Percentiles rank a stretch among this genome's conserved stretches.
Evolutionary conservation across 2,888 invertebrate species (phyloP).

Genomic region (Apodemia mormo): DNA sequence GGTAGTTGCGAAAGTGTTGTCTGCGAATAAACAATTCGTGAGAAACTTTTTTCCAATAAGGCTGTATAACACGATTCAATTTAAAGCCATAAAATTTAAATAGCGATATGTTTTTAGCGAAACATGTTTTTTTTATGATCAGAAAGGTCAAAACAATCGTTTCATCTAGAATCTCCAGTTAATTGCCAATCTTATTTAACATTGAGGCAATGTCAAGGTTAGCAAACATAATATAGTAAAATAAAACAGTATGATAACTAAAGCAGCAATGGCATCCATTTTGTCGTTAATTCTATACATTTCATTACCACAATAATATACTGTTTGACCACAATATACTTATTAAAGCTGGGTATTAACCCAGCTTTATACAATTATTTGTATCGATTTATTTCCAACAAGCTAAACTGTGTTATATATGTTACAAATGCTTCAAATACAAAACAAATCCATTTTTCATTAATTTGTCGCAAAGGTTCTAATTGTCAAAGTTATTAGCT

Average conservation of each 20-base stretch:
- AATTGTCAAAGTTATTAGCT: too few species aligned
- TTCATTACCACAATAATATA: too few species aligned
- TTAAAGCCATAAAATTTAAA: constrained; percentile 9
- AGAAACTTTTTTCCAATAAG: constrained; percentile 15
- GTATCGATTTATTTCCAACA: too few species aligned
- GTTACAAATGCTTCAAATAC: too few species aligned
- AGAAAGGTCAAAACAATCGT: constrained; percentile 7
- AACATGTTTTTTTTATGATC: background rate
- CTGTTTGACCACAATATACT: too few species aligned
- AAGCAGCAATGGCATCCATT: too few species aligned
- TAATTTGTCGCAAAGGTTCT: too few species aligned
- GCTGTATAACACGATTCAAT: background rate
- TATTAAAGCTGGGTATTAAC: too few species aligned
- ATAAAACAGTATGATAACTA: background rate
- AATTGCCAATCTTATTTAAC: background rate
- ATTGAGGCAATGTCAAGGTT: constrained; percentile 8
- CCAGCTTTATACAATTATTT: too few species aligned
- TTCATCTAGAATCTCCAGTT: constrained; percentile 2
- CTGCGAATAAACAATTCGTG: constrained; percentile 1
- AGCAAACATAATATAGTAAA: background rate
- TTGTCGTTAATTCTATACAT: too few species aligned
- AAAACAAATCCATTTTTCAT: too few species aligned
- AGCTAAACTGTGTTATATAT: too few species aligned
- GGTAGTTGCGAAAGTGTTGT: constrained; percentile 10
- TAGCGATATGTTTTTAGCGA: background rate